phyloP scores from a whole-genome alignment of 2,797 vertebrate species.

The Liasis olivaceus region DNA sequence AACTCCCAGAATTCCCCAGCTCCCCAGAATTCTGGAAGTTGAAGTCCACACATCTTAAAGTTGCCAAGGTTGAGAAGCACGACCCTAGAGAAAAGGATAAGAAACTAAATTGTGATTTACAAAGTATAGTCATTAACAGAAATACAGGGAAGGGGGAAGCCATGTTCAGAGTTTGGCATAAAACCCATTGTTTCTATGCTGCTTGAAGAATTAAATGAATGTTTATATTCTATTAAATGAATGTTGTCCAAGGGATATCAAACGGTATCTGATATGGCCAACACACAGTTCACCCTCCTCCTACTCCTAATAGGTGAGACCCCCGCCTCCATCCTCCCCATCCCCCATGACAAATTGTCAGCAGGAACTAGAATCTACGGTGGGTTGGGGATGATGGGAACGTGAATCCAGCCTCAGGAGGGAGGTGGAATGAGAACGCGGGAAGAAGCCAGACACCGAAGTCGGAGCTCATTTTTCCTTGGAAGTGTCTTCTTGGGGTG shows the following conservation, averaged over 20 bases:
- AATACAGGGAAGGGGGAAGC: too few relatives aligned
- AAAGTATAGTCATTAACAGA: too few relatives aligned
- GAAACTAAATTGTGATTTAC: not conserved
- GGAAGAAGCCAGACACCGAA: not conserved
- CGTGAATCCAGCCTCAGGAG: not conserved
- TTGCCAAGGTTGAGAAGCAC: not conserved
- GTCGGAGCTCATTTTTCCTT: not conserved
- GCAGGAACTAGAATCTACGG: not conserved
- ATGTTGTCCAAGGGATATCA: not conserved
- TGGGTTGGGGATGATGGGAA: not conserved
- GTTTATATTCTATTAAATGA: not conserved
- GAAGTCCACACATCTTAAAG: not conserved
- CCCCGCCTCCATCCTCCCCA: not conserved
- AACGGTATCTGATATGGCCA: not conserved
- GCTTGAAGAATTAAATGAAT: not conserved
- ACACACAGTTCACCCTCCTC: not conserved
- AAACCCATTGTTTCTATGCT: not conserved
- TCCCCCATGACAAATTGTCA: not conserved
- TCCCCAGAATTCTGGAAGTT: not conserved
- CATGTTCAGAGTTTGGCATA: not conserved
- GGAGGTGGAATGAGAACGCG: not conserved
- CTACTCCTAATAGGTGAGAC: not conserved
- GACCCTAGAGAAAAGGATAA: not conserved
- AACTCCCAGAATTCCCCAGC: too few relatives aligned
- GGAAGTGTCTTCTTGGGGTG: too few relatives aligned